Conservation (phyloP, 2,113 vertebrate genomes). For the Chloroceryle aenea region DNA sequence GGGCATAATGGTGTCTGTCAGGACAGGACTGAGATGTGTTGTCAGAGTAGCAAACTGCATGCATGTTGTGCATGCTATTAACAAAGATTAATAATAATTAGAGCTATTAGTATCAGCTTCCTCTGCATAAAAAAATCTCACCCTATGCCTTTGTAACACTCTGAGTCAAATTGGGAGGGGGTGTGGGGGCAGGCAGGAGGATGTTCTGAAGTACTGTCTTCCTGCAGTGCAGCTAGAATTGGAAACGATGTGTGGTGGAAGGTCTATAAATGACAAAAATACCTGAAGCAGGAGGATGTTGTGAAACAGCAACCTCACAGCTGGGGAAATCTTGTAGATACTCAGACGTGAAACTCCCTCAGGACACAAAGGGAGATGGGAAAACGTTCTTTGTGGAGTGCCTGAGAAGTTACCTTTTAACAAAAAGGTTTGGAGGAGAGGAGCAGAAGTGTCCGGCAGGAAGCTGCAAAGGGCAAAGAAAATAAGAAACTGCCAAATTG, state of each 20-base stretch:
- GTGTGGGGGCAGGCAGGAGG: fast-evolving
- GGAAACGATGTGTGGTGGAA: background rate
- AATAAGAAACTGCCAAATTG: background rate
- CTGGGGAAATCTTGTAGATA: background rate
- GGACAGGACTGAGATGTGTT: background rate
- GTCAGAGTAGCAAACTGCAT: background rate
- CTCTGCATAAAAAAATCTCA: background rate
- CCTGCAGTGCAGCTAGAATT: background rate
- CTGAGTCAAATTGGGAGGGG: background rate
- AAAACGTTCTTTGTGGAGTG: background rate
- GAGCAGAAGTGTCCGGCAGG: background rate
- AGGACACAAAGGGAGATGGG: background rate
- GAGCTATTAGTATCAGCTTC: background rate
- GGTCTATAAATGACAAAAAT: background rate
- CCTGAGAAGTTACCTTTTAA: background rate
- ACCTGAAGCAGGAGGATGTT: background rate
- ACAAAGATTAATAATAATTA: background rate
- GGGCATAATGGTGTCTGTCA: background rate
- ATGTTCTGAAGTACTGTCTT: background rate
- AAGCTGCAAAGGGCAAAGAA: background rate
- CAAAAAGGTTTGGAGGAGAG: background rate
- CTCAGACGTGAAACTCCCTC: background rate
- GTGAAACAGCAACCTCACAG: background rate
- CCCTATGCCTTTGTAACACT: background rate
- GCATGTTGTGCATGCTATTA: background rate